Evolutionary conservation across 2,888 invertebrate genomes (phyloP).

Genomic region (Polia nebulosa): DNA sequence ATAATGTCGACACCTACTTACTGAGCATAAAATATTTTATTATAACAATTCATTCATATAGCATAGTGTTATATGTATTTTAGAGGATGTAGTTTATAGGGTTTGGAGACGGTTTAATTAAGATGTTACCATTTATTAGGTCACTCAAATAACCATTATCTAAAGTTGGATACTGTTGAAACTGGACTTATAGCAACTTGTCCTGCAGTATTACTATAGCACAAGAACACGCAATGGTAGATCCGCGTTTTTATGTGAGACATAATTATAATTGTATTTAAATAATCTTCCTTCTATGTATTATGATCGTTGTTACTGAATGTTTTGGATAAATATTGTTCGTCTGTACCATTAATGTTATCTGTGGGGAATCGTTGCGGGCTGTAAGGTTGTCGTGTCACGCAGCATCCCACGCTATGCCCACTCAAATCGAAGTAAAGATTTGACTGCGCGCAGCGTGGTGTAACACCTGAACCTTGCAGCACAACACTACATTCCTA

Average conservation of each 20-base stretch:
- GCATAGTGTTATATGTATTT: conserved; percentile 77
- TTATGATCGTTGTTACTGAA: conserved; percentile 73
- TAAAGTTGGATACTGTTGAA: conserved; percentile 67
- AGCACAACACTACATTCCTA: conserved; percentile 76
- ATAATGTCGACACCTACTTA: conserved; percentile 59
- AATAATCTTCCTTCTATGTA: conserved; percentile 69
- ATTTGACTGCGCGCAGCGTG: conserved; percentile 87
- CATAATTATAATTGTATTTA: conserved; percentile 66
- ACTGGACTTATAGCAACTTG: conserved; percentile 59
- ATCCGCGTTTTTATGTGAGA: conserved; percentile 67
- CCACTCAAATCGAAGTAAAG: conserved; percentile 84
- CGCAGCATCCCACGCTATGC: conserved; percentile 87
- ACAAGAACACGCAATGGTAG: conserved; percentile 72
- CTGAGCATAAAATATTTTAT: conserved; percentile 81
- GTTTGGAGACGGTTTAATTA: conserved; percentile 81
- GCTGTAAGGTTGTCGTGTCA: conserved; percentile 76
- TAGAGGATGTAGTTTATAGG: conserved; percentile 85
- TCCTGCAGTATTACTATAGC: conserved; percentile 75
- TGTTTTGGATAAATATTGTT: conserved; percentile 72
- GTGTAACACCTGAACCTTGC: conserved; percentile 77
- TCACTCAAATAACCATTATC: conserved; percentile 65
- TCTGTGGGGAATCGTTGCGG: conserved; percentile 72
- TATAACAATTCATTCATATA: conserved; percentile 87
- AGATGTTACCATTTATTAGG: conserved; percentile 80
- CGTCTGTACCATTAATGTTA: conserved; percentile 70